Base-by-base conservation (phyloP, 1,140 invertebrate genomes). In the Drosophila lacertosa region DNA sequence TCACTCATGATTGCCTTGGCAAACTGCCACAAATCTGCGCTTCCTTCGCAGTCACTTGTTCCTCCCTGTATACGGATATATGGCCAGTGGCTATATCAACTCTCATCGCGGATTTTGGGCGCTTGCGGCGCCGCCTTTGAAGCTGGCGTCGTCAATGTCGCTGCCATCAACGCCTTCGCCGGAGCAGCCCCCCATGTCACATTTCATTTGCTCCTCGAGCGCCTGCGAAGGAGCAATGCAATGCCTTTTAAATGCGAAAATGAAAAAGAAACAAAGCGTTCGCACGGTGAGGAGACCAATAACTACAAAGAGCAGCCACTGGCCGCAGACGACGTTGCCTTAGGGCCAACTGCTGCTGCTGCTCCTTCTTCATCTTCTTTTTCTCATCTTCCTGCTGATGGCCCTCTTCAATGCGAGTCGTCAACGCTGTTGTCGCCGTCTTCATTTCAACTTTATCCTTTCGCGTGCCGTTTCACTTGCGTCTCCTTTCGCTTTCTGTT, bases 111-210 rank as follows among this genome's bases (percentile, higher is more conserved):
- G 68, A 66, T 84, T 78, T 60, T 63, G 22, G 6, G 20, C 47
- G 77, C 73, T 75, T 37, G 40, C 33, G 77, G 77, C 64, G 58
- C 39, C 55, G 68, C 69, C 82, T 84, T 84, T 84, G 81, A 84
- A 64, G 81, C 62, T 50, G 51, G 42, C 62, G 55, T 44, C 78
- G 74, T 64, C 58, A 54, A 63, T 18, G 57, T 63, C 48, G 29
- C 39, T 40, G 37, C 35, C 70, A 81, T 80, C 76, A 86, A 74
- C 80, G 81, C 80, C 81, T 76, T 64, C 67, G 48, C 80, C 39
- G 15, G 22, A 37, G 13, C 51, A 1, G 10, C 35, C 4, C 13
- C 53, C 44, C 59, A 42, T 73, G 76, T 63, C 81, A 66, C 63
- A 63, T 79, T 72, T 72, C 50, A 55, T 66, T 68, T 79, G 37